Evolutionary conservation across 37 sponge, comb jelly and placozoan species (phyloP).

Genomic region (Mnemiopsis leidyi): DNA sequence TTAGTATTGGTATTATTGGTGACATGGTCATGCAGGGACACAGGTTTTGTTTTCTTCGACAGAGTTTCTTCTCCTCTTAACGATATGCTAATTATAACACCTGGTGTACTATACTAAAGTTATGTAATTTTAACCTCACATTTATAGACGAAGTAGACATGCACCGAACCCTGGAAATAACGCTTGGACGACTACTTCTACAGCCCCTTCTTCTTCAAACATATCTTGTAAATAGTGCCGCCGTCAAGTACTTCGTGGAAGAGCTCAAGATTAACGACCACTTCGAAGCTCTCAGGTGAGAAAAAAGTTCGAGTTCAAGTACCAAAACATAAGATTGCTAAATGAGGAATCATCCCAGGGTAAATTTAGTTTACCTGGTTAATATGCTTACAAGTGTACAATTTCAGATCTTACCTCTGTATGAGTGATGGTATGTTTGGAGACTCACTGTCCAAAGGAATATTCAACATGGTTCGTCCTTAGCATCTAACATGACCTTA

Average conservation of each 20-base stretch:
- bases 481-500: too few relatives aligned
- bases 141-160: neutral
- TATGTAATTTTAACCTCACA: neutral
- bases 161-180: neutral
- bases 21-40: too few relatives aligned
- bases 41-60: too few relatives aligned
- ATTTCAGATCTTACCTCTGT: constrained; percentile 28
- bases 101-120: too few relatives aligned
- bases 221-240: constrained; percentile 3
- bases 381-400: neutral
- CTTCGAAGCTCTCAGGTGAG: constrained; percentile 11
- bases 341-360: too few relatives aligned
- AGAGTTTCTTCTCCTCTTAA: too few relatives aligned
- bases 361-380: too few relatives aligned
- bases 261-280: neutral
- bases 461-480: constrained; percentile 24
- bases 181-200: neutral
- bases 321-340: too few relatives aligned
- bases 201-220: constrained; percentile 4
- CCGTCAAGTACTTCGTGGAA: neutral
- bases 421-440: constrained; percentile 65
- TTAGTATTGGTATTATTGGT: too few relatives aligned
- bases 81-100: too few relatives aligned
- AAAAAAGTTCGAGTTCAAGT: too few relatives aligned
- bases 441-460: constrained; percentile 43